Evolutionary conservation across 2,113 vertebrate species (phyloP).

Genomic region (Psilopogon haemacephalus): DNA sequence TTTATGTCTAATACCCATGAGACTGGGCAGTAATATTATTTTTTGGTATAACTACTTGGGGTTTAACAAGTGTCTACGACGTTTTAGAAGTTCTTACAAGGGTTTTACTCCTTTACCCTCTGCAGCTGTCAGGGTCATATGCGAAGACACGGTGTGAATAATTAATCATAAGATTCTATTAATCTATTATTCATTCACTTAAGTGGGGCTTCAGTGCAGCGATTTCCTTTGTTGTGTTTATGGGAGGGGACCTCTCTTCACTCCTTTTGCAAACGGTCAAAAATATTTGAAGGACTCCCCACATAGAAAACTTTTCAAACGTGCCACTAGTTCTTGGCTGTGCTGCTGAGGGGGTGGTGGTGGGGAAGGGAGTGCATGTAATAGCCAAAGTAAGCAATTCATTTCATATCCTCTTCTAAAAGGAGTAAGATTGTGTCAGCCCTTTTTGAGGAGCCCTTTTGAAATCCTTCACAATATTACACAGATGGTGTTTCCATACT

Average conservation of each 20-base stretch:
- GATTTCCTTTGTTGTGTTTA: constrained; percentile 41
- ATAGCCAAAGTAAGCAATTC: constrained; percentile 70
- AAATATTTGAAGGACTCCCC: constrained; percentile 55
- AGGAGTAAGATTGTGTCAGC: constrained; percentile 66
- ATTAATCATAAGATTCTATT: constrained; percentile 38
- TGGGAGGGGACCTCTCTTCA: constrained; percentile 28
- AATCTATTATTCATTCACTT: constrained; percentile 55
- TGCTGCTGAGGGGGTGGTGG: constrained; percentile 10
- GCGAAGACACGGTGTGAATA: background rate
- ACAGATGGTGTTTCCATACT: constrained; percentile 68
- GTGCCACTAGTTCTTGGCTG: constrained; percentile 27
- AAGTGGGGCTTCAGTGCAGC: background rate
- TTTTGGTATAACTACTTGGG: background rate
- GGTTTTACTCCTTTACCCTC: background rate
- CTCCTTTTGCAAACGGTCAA: constrained; percentile 19
- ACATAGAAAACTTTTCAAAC: constrained; percentile 8
- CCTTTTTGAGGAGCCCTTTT: constrained; percentile 68
- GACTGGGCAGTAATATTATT: background rate
- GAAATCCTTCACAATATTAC: constrained; percentile 65
- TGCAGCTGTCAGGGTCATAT: background rate
- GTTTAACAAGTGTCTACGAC: background rate
- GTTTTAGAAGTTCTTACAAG: background rate
- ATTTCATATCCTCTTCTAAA: constrained; percentile 70
- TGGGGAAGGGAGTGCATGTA: constrained; percentile 40
- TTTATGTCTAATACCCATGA: background rate